Evolutionary conservation across 53 echinoderm and acorn worm species (phyloP), one percentile per base, ranked within the genome.

Genomic region (Arbacia lixula): DNA sequence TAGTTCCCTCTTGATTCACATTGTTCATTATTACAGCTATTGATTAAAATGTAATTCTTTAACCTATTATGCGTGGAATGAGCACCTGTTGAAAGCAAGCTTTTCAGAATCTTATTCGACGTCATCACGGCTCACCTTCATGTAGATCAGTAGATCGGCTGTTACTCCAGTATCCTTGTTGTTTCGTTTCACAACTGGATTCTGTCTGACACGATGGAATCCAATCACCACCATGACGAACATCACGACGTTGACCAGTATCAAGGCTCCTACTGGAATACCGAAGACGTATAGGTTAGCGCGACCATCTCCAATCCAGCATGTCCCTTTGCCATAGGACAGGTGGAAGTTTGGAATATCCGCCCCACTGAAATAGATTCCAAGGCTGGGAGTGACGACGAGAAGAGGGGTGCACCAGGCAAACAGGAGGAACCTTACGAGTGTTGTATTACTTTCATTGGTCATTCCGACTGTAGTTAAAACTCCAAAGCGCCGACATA

Each of bases 231-330:
- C 84, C 54, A 83, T 66, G 17, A 82, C 25, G 34, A 90, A 90
- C 22, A 93, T 60, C 25, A 84, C 50, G 4, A 78, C 60, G 33
- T 93, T 93, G 68, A 56, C 28, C 16, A 83, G 8, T 27, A 90
- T 19, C 31, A 93, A 37, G 33, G 29, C n/a, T 38, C 54, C 65
- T 0, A 90, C 57, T 6, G 93, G 93, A 49, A 78, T 31, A 22
- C 86, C 89, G 61, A 93, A 90, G n/a, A 87, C 81, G 36, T 83
- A 34, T 16, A 90, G 5, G 42, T 86, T 86, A 27, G 87, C 90
- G 31, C 21, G 24, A 3, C 60, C 81, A 33, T 87, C 81, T 3
- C 83, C 71, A 19, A 93, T 72, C 93, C 93, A 93, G 24, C 93
- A 93, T 27, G 60, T 60, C 8, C 22, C 51, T 2, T 36, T 66